phyloP scores from a whole-genome alignment of 1,140 invertebrate genomes.

The Drosophila bocqueti region DNA sequence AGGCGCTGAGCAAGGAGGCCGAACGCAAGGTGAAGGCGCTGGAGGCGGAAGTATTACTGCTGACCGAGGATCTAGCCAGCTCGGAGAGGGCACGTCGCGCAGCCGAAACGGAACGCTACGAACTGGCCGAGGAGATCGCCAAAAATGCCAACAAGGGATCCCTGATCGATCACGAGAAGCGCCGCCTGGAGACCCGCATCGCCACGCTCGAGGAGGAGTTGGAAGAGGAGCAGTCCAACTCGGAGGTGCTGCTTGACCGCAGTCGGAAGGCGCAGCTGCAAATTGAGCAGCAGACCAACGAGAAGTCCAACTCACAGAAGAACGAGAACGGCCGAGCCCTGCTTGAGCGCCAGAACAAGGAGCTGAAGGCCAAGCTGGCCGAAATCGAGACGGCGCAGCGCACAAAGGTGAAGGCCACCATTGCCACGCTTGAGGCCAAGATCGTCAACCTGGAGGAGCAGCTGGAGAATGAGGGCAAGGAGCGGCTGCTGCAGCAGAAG shows the following conservation, averaged over 20 bases:
- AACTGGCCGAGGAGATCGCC: slow-evolving; percentile 96
- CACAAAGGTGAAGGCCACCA: slow-evolving; percentile 96
- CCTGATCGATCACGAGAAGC: slow-evolving; percentile 96
- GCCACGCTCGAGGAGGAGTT: slow-evolving; percentile 97
- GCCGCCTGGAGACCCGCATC: slow-evolving; percentile 97
- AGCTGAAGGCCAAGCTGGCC: slow-evolving; percentile 94
- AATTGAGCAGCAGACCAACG: slow-evolving; percentile 95
- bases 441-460: slow-evolving; percentile 98
- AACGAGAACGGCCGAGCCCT: slow-evolving; percentile 94
- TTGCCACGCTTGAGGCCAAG: slow-evolving; percentile 97
- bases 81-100: slow-evolving; percentile 93
- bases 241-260: slow-evolving; percentile 94
- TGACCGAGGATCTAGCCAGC: slow-evolving; percentile 95
- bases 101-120: slow-evolving; percentile 97
- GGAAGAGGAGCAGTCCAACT: slow-evolving; percentile 98
- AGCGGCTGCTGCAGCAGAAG: slow-evolving; percentile 94
- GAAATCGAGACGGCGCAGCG: slow-evolving; percentile 97
- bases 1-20: slow-evolving; percentile 93
- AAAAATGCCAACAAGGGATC: slow-evolving; percentile 92
- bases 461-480: slow-evolving; percentile 95
- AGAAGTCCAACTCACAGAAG: slow-evolving; percentile 95
- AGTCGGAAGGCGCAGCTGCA: slow-evolving; percentile 91
- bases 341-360: slow-evolving; percentile 97
- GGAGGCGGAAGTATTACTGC: slow-evolving; percentile 95
- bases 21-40: slow-evolving; percentile 96